Conservation (phyloP, 2,888 invertebrate species). For the Pterobdella sp. region DNA sequence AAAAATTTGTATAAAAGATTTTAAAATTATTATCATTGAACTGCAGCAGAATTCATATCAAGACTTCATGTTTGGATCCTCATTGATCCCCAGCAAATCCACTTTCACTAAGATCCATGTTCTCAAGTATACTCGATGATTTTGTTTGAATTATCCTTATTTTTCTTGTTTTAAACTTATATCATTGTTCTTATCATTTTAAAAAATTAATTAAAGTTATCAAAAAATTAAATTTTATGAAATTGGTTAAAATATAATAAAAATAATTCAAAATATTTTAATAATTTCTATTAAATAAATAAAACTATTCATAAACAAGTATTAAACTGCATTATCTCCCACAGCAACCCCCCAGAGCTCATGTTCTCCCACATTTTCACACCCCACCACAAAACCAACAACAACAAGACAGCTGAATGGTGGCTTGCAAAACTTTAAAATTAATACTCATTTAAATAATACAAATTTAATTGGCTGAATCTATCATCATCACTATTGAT, state of each 20-base stretch:
- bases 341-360: conserved; percentile 50
- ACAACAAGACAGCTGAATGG: conserved; percentile 30
- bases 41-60: background rate
- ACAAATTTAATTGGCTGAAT: too few relatives aligned
- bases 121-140: background rate
- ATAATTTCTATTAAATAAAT: background rate
- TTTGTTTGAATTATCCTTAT: too few relatives aligned
- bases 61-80: background rate
- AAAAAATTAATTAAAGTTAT: too few relatives aligned
- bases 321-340: conserved; percentile 8
- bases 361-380: conserved; percentile 54
- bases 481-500: too few relatives aligned
- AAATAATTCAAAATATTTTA: background rate
- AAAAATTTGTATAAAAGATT: too few relatives aligned
- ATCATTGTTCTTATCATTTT: too few relatives aligned
- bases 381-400: conserved; percentile 34
- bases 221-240: background rate
- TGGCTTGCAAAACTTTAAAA: background rate
- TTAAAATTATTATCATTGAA: too few relatives aligned
- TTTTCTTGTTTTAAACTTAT: too few relatives aligned
- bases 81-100: background rate
- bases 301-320: background rate
- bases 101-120: background rate
- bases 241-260: background rate
- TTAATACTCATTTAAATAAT: background rate